Evolutionary conservation across 1,140 invertebrate genomes (phyloP).

Genomic region (Hyles vespertilio): DNA sequence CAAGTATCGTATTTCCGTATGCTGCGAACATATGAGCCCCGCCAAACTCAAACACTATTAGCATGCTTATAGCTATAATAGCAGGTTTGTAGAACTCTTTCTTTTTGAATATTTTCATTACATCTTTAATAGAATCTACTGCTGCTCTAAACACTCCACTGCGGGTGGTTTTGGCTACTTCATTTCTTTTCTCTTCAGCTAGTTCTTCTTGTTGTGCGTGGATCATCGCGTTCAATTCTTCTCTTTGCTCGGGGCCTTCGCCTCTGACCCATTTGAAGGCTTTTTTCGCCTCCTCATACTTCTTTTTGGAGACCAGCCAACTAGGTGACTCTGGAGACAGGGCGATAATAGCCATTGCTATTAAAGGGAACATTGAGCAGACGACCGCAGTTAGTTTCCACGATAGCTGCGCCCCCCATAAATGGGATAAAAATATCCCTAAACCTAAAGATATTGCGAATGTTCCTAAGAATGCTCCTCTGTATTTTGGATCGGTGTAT

Average conservation of each 20-base stretch:
- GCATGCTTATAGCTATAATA: slow-evolving; percentile 63
- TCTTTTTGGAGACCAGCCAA: slow-evolving; percentile 63
- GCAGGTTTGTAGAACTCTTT: slow-evolving; percentile 66
- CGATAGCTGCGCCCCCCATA: slow-evolving; percentile 60
- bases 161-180: slow-evolving; percentile 32
- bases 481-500: slow-evolving; percentile 63
- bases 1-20: slow-evolving; percentile 59
- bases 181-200: slow-evolving; percentile 25
- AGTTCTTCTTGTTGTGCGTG: slow-evolving; percentile 45
- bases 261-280: slow-evolving; percentile 64
- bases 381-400: slow-evolving; percentile 62
- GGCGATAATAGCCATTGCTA: slow-evolving; percentile 61
- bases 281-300: slow-evolving; percentile 55
- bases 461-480: slow-evolving; percentile 61
- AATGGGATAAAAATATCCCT: slow-evolving; percentile 59
- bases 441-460: slow-evolving; percentile 63
- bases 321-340: slow-evolving; percentile 63
- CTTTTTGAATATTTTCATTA: slow-evolving; percentile 62
- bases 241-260: slow-evolving; percentile 38
- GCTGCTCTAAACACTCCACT: slow-evolving; percentile 36
- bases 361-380: slow-evolving; percentile 53
- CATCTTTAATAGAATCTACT: slow-evolving; percentile 39
- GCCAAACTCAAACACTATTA: slow-evolving; percentile 65
- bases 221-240: slow-evolving; percentile 62
- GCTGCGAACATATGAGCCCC: slow-evolving; percentile 66